Percentiles rank a stretch among this genome's conserved stretches.
Evolutionary conservation across 2,113 vertebrate genomes (phyloP).

Genomic region (Myiozetetes cayanensis): DNA sequence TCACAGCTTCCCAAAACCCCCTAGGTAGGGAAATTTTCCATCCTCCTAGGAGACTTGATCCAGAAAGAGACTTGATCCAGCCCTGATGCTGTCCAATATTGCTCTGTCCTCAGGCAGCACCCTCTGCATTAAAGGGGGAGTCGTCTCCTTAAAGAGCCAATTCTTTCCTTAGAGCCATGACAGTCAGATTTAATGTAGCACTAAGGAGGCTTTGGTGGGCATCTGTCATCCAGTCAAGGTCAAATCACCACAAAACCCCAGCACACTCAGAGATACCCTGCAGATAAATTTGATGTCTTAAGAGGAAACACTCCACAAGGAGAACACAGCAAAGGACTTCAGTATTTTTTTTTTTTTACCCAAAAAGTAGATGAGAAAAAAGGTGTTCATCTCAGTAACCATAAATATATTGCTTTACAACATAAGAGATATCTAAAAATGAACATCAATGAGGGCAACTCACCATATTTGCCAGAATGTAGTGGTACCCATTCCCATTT

Average conservation of each 20-base stretch:
- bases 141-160: not conserved
- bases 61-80: no score
- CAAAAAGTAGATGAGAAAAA: not conserved
- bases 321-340: not conserved
- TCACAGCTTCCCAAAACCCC: not conserved
- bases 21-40: not conserved
- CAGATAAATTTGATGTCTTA: not conserved
- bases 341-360: not conserved
- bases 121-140: not conserved
- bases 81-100: not conserved
- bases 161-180: not conserved
- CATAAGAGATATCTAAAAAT: not conserved
- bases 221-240: not conserved
- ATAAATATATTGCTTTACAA: not conserved
- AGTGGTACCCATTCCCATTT: constrained; percentile 96
- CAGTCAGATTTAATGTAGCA: constrained; percentile 2
- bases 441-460: constrained; percentile 38
- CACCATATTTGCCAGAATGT: constrained; percentile 98
- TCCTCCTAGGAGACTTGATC: not conserved
- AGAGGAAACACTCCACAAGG: not conserved
- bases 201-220: not conserved
- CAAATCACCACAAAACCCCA: not conserved
- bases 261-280: not conserved
- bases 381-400: not conserved
- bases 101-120: not conserved